A percentile compares a stretch with the other conserved stretches of the same genome.
These are phyloP conservation scores for Entomobrya multifasciata DNA, from an alignment of 2,888 invertebrate species.

Conservation along the genomic window DNA sequence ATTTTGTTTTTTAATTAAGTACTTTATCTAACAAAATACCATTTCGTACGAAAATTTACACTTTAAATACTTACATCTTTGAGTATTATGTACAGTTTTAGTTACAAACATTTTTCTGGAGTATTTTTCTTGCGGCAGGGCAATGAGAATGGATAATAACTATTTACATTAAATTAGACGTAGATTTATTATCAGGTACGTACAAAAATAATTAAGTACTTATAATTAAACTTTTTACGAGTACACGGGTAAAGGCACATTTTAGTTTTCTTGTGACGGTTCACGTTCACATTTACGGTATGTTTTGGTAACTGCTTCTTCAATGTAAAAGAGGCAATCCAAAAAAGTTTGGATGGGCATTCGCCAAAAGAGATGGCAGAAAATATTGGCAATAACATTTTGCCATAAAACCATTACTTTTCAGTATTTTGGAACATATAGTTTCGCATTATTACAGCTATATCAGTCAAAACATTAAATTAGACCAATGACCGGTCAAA, in stretches of 20 bases:
- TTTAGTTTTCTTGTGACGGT: neutral
- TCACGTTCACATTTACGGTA: neutral
- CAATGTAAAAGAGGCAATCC: constrained; percentile 28
- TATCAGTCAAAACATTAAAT: constrained; percentile 62
- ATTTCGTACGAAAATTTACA: neutral
- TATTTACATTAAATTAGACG: constrained; percentile 24
- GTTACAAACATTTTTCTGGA: constrained; percentile 6
- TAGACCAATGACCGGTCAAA: constrained; percentile 47
- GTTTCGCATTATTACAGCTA: constrained; percentile 47
- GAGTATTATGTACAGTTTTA: constrained; percentile 30
- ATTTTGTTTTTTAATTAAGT: neutral
- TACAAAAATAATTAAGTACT: constrained; percentile 55
- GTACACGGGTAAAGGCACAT: neutral
- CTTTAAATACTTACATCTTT: neutral
- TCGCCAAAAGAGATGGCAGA: neutral
- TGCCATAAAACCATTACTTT: constrained; percentile 41
- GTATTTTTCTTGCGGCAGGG: neutral
- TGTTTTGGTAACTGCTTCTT: constrained; percentile 37
- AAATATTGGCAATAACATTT: constrained; percentile 37
- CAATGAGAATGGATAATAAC: neutral
- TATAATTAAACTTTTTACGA: constrained; percentile 8
- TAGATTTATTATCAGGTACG: constrained; percentile 29
- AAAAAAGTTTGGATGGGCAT: constrained; percentile 32
- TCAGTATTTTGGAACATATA: constrained; percentile 46
- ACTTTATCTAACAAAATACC: neutral